Percentiles rank a stretch among this genome's conserved stretches.
These are phyloP conservation scores for Pipra filicauda DNA, from an alignment of 2,113 vertebrate species.

Conservation along the genomic window DNA sequence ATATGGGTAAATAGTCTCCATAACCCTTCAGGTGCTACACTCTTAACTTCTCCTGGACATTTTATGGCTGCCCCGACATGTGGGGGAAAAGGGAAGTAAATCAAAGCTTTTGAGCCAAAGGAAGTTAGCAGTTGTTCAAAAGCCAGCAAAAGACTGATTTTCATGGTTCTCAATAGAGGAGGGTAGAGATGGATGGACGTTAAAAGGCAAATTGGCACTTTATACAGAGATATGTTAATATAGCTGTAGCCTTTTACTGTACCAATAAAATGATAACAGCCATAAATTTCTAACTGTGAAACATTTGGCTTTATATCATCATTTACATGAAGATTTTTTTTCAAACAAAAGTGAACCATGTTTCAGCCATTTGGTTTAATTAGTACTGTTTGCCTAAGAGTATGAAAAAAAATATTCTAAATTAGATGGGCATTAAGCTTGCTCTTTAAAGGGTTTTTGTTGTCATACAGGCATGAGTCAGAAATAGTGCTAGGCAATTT, in stretches of 20 bases:
- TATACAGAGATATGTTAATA: neutral
- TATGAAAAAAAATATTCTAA: neutral
- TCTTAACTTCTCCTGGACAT: neutral
- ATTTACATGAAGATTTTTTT: neutral
- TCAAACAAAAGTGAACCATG: neutral
- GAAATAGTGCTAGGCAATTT: neutral
- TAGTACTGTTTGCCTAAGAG: neutral
- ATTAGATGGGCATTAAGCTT: neutral
- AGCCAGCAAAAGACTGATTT: neutral
- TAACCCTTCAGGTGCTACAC: neutral
- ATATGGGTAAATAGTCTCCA: neutral
- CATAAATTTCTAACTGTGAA: slow-evolving; percentile 3
- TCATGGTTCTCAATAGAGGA: neutral
- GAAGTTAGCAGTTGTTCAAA: neutral
- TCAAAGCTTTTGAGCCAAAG: neutral
- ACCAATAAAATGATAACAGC: neutral
- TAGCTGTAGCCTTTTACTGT: slow-evolving; percentile 3
- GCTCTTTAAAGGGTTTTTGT: neutral
- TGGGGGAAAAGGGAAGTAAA: neutral
- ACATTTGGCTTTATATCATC: neutral
- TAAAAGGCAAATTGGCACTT: slow-evolving; percentile 6
- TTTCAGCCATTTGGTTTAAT: neutral
- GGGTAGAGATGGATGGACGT: neutral
- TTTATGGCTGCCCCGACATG: neutral
- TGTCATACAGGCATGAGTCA: neutral